These are phyloP conservation scores for Zhuqinia jingwanae DNA, from an alignment of 2,888 invertebrate species.

Conservation along the genomic window DNA sequence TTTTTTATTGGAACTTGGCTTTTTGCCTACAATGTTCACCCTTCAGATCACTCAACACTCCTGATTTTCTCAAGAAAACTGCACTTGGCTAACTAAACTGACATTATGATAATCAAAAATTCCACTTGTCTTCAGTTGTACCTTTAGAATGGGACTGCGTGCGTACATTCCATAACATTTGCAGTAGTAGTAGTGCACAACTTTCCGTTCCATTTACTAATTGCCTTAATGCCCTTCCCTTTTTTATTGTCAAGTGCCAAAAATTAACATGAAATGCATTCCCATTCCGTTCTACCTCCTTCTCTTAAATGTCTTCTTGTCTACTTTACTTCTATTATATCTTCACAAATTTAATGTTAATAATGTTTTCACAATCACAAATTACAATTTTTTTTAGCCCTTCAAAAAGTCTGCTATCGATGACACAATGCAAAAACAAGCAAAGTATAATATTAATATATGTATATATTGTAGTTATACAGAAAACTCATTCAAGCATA, in stretches of 20 bases:
- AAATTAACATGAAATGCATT: slow-evolving; percentile 34
- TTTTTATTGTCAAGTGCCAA: slow-evolving; percentile 52
- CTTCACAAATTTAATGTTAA: too few relatives aligned
- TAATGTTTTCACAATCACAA: too few relatives aligned
- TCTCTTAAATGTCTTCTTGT: too few relatives aligned
- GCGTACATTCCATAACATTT: background rate
- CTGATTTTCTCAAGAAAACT: too few relatives aligned
- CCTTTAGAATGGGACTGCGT: too few relatives aligned
- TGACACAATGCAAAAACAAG: too few relatives aligned
- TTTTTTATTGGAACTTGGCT: too few relatives aligned
- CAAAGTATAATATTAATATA: too few relatives aligned
- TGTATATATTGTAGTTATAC: too few relatives aligned
- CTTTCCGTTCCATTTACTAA: slow-evolving; percentile 53
- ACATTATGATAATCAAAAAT: too few relatives aligned
- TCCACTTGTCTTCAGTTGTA: too few relatives aligned
- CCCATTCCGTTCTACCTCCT: background rate
- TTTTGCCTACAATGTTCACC: background rate
- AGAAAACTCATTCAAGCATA: slow-evolving; percentile 11
- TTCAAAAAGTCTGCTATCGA: slow-evolving; percentile 58
- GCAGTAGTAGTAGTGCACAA: background rate
- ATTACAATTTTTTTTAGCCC: slow-evolving; percentile 62
- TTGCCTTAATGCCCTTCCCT: slow-evolving; percentile 65
- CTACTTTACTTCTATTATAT: background rate
- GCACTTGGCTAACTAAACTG: too few relatives aligned
- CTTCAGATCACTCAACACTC: background rate